Evolutionary conservation across 2,888 invertebrate species (phyloP).

Genomic region (Nephrotoma guestfalica): DNA sequence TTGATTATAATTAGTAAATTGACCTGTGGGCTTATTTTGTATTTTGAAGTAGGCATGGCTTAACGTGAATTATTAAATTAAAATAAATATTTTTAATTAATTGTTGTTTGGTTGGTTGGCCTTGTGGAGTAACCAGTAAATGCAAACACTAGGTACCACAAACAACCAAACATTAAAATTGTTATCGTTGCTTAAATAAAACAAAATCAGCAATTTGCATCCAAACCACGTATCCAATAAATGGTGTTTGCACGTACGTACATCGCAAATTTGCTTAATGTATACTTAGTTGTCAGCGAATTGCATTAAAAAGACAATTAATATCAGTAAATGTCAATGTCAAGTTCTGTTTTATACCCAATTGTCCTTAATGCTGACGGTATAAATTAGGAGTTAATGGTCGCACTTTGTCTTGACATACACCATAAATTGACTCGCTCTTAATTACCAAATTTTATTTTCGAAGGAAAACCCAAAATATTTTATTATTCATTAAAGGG

Average conservation of each 20-base stretch:
- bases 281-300: background rate
- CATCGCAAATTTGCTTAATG: background rate
- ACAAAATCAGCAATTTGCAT: no score
- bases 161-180: no score
- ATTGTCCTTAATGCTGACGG: background rate
- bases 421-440: background rate
- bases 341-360: background rate
- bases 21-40: no score
- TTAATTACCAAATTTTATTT: background rate
- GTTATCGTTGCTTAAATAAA: no score
- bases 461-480: background rate
- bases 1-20: no score
- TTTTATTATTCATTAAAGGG: background rate
- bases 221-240: background rate
- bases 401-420: background rate
- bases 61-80: no score
- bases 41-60: no score
- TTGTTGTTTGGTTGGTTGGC: no score
- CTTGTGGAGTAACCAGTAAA: no score
- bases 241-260: background rate
- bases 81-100: no score
- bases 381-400: background rate
- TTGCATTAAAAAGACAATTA: background rate
- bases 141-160: no score
- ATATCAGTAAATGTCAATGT: background rate